These are phyloP conservation scores for Gracilinanus agilis DNA, from an alignment of 2,113 vertebrate species.

Conservation along the genomic window DNA sequence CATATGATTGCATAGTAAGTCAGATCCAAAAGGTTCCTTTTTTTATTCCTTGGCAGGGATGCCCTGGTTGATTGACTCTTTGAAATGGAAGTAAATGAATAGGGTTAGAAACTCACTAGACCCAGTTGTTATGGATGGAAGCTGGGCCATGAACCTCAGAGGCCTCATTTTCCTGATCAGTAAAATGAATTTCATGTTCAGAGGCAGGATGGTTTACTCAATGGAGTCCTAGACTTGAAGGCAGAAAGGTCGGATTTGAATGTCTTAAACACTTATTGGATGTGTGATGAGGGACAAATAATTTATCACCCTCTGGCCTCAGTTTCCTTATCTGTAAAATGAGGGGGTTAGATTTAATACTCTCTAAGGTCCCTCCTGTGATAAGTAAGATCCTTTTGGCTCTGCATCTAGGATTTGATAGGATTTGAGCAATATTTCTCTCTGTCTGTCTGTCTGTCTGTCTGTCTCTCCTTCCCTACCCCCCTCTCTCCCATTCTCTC, in stretches of 20 bases:
- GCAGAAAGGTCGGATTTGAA: background rate
- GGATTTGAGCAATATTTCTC: background rate
- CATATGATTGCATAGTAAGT: background rate
- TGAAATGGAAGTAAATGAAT: background rate
- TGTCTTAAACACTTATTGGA: background rate
- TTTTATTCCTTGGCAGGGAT: background rate
- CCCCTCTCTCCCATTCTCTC: background rate
- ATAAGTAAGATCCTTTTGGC: background rate
- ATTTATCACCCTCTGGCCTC: background rate
- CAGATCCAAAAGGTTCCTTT: background rate
- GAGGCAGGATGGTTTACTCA: background rate
- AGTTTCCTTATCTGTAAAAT: background rate
- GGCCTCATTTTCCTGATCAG: background rate
- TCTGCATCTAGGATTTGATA: background rate
- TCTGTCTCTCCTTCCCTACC: background rate
- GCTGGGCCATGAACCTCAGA: background rate
- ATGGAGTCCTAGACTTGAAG: background rate
- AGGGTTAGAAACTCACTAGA: background rate
- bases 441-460: background rate
- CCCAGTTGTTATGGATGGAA: background rate
- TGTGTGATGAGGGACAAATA: background rate
- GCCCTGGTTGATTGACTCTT: background rate
- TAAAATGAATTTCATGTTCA: background rate
- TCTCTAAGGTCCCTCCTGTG: background rate
- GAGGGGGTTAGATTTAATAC: background rate